A percentile compares a stretch with the other conserved stretches of the same genome.
Conservation (phyloP, 2,888 invertebrate species). For the Amorpha juglandis region DNA sequence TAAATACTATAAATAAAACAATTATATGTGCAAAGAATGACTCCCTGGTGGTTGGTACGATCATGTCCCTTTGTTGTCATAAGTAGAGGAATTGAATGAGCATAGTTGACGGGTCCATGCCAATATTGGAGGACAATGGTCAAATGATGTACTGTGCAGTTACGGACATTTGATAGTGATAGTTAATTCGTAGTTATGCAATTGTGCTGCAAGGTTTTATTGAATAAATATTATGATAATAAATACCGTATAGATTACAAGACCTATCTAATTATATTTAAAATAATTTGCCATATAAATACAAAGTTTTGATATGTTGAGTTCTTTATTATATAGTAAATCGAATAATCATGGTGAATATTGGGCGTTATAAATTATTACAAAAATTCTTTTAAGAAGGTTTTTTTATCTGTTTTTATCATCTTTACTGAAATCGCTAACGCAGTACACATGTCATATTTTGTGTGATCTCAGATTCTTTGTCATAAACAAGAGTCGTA, state of each 20-base stretch:
- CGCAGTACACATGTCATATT: background rate
- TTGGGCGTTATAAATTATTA: no score
- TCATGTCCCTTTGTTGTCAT: conserved; percentile 55
- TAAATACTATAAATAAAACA: background rate
- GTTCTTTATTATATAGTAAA: no score
- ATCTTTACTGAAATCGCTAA: background rate
- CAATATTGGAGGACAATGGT: conserved; percentile 77
- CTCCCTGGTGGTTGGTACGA: conserved; percentile 26
- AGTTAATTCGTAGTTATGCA: background rate
- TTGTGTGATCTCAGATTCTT: conserved; percentile 1
- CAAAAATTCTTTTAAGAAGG: background rate
- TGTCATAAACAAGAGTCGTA: conserved; percentile 26
- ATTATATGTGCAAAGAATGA: background rate
- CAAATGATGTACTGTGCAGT: conserved; percentile 49
- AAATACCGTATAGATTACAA: no score
- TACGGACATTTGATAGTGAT: conserved; percentile 35
- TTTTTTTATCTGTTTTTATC: background rate
- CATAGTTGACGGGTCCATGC: conserved; percentile 56
- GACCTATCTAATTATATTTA: no score
- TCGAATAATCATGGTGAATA: no score
- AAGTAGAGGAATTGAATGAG: conserved; percentile 60
- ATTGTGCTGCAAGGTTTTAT: background rate
- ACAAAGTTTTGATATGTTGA: no score
- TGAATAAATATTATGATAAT: background rate
- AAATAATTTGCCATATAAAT: no score